Evolutionary conservation across 2,888 invertebrate genomes (phyloP).

Genomic region (Ochropacha duplaris): DNA sequence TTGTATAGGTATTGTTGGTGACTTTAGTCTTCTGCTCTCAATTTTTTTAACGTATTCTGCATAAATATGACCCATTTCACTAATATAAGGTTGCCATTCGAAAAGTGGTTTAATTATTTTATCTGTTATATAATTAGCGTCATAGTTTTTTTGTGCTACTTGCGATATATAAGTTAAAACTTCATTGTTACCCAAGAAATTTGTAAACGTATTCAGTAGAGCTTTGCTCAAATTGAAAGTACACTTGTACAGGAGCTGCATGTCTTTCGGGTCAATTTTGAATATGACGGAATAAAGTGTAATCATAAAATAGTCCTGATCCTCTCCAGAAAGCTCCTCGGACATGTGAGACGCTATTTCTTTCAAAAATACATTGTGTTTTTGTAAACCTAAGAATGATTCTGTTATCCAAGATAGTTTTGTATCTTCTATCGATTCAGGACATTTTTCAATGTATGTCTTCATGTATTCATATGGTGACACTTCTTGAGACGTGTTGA

Average conservation of each 20-base stretch:
- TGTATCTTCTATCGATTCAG: slow-evolving; percentile 53
- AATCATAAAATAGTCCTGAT: slow-evolving; percentile 64
- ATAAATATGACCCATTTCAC: slow-evolving; percentile 67
- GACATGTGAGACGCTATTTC: slow-evolving; percentile 49
- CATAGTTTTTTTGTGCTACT: slow-evolving; percentile 73
- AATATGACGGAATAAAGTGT: slow-evolving; percentile 61
- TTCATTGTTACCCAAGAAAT: slow-evolving; percentile 71
- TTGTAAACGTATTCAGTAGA: slow-evolving; percentile 59
- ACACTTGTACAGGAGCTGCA: slow-evolving; percentile 63
- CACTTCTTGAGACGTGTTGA: slow-evolving; percentile 43
- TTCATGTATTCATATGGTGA: slow-evolving; percentile 70
- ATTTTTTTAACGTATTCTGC: slow-evolving; percentile 57
- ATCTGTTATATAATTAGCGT: slow-evolving; percentile 74
- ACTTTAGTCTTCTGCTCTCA: slow-evolving; percentile 54
- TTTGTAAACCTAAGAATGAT: slow-evolving; percentile 63
- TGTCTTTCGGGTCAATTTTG: slow-evolving; percentile 55
- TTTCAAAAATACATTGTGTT: slow-evolving; percentile 56
- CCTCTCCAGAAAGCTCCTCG: slow-evolving; percentile 54
- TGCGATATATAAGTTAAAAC: slow-evolving; percentile 69
- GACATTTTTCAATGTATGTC: slow-evolving; percentile 62
- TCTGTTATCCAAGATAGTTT: slow-evolving; percentile 71
- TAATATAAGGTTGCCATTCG: slow-evolving; percentile 71
- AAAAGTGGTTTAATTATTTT: slow-evolving; percentile 77
- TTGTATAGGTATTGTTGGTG: slow-evolving; percentile 59
- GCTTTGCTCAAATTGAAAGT: slow-evolving; percentile 68